Percentiles rank a stretch among this genome's conserved stretches.
Evolutionary conservation across 2,797 vertebrate genomes (phyloP).

Genomic region (Rhyacichthys aspro): DNA sequence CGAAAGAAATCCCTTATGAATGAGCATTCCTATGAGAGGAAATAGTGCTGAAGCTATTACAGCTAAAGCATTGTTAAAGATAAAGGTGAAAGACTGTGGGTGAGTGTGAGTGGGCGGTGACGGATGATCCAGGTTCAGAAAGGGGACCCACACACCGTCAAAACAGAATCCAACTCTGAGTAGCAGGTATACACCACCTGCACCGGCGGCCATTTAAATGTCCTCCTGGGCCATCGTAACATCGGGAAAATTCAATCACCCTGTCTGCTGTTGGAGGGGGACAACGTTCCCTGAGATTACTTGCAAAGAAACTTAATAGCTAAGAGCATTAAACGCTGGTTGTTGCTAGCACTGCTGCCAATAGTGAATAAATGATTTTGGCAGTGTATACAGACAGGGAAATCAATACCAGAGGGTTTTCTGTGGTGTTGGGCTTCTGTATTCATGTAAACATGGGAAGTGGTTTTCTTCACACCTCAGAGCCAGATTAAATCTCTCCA

Average conservation of each 20-base stretch:
- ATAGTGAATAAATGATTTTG: constrained; percentile 97
- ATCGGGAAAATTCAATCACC: constrained; percentile 78
- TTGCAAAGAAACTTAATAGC: constrained; percentile 85
- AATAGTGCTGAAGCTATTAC: constrained; percentile 63
- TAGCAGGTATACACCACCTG: constrained; percentile 72
- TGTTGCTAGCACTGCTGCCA: constrained; percentile 90
- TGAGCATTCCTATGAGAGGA: constrained; percentile 46
- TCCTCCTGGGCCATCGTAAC: constrained; percentile 73
- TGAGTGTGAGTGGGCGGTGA: constrained; percentile 67
- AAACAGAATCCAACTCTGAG: constrained; percentile 71
- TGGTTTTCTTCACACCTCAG: constrained; percentile 93
- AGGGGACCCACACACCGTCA: constrained; percentile 59
- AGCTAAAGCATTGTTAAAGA: constrained; percentile 70
- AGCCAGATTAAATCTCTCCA: constrained; percentile 83
- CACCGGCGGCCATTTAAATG: constrained; percentile 76
- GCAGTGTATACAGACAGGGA: constrained; percentile 91
- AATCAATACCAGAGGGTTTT: constrained; percentile 97
- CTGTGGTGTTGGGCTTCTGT: constrained; percentile 90
- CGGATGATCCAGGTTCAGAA: constrained; percentile 72
- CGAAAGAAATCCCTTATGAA: constrained; percentile 35
- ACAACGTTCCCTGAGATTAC: constrained; percentile 76
- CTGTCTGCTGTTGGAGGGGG: constrained; percentile 67
- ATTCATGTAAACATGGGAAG: constrained; percentile 98
- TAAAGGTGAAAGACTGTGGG: constrained; percentile 59
- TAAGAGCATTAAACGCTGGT: constrained; percentile 87